Conservation (phyloP, 2,113 vertebrate genomes). For the Petrocephalus microphthalmus region DNA sequence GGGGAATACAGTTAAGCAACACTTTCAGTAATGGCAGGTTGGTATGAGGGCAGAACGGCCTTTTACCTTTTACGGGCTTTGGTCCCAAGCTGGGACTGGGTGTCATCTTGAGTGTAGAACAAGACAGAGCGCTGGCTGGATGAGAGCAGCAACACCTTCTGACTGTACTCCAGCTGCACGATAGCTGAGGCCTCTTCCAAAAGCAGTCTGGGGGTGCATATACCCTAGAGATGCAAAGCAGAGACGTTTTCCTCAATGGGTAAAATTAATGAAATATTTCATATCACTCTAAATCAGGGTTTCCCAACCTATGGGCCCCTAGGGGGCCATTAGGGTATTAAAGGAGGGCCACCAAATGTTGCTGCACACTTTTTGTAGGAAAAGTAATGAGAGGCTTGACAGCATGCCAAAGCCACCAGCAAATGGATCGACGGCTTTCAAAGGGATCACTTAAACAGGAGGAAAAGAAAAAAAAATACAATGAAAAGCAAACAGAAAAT, state of each 20-base stretch:
- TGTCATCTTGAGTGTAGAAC: constrained; percentile 78
- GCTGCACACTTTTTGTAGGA: not conserved
- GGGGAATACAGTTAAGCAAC: not conserved
- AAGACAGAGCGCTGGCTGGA: constrained; percentile 80
- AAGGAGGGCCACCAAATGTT: not conserved
- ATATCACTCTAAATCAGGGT: not conserved
- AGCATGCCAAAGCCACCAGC: not conserved
- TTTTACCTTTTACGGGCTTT: constrained; percentile 81
- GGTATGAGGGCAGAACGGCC: constrained; percentile 12
- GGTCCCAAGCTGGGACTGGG: constrained; percentile 76
- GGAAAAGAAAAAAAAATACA: not conserved
- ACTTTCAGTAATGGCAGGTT: not conserved
- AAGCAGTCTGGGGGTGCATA: constrained; percentile 76
- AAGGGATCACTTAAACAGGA: not conserved
- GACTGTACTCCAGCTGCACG: constrained; percentile 90
- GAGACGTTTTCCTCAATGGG: not conserved
- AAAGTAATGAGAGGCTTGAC: not conserved
- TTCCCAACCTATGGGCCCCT: not conserved
- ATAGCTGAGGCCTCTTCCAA: constrained; percentile 80
- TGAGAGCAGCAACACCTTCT: constrained; percentile 85
- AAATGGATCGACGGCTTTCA: not conserved
- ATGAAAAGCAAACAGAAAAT: not conserved
- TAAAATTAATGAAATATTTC: not conserved
- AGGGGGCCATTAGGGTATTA: not conserved
- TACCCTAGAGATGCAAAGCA: constrained; percentile 60